Base-by-base conservation (phyloP, 2,113 vertebrate genomes). In the Oxygymnocypris stewartii region DNA sequence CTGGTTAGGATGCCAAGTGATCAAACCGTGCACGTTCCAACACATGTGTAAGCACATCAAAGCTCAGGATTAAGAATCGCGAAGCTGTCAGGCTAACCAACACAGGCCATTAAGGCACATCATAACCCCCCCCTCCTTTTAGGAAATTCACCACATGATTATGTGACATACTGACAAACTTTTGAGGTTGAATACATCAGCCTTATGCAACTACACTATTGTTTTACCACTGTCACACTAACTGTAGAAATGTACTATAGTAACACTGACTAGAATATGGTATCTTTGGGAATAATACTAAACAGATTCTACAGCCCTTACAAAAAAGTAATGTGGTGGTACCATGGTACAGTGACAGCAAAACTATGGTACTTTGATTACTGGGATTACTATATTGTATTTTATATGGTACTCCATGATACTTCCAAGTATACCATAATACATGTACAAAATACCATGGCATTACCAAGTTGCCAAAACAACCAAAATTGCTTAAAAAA, bases 31-130 rank as follows among this genome's bases (percentile, higher is more conserved):
- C 23, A 84, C 49, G 82, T 75, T 84, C 23, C 82, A 84, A 59
- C 82, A 74, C 69, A 84, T 84, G 82, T 84, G 82, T 59, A 74
- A 84, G 8, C 35, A 84, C 82, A 84, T 84, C 69, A 74, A 74
- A 84, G 67, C 51, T 71, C 63, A 82, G 25, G 80, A 79, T 67
- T n/a, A 51, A 89, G 69, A 84, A 76, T 84, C 25, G 8, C 74
- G 80, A 84, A 57, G 18, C 7, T 59, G 67, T 74, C 69, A 74
- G 47, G 69, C 49, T 73, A 49, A 40, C 51, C 7, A 31, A 67
- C 67, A 37, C 13, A 37, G 49, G 42, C 8, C 28, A 31, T 31
- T 31, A 31, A 31, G 23, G 14, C 35, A 42, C 57, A 73, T 42
- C 13, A 8, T 4, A 25, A 69, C 37, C 35, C 25, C 0, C 82